These are phyloP conservation scores for Ispidina picta DNA, from an alignment of 2,797 vertebrate species.

Conservation along the genomic window DNA sequence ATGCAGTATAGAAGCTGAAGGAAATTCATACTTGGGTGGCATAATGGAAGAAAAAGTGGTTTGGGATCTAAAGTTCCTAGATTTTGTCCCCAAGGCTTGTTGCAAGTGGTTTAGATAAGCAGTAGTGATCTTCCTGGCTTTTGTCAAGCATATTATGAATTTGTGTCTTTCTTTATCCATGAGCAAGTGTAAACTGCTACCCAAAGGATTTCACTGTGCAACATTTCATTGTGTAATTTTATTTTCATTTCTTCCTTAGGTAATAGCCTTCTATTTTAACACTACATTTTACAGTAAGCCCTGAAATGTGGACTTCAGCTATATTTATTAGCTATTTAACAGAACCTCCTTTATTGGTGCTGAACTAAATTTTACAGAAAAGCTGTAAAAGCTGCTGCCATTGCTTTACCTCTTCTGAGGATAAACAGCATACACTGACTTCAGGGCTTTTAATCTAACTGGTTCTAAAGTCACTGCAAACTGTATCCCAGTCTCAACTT, in stretches of 20 bases:
- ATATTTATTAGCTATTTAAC: constrained; percentile 3
- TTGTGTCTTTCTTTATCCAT: not conserved
- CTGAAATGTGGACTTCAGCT: not conserved
- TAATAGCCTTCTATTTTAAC: not conserved
- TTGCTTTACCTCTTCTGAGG: not conserved
- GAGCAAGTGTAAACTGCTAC: not conserved
- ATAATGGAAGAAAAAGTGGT: not conserved
- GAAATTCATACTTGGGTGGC: not conserved
- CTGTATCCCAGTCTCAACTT: not conserved
- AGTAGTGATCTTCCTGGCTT: not conserved
- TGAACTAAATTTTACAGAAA: not conserved
- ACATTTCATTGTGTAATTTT: not conserved
- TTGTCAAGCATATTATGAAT: not conserved
- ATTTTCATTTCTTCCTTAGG: not conserved
- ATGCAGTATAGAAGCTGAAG: not conserved
- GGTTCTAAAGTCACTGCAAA: not conserved
- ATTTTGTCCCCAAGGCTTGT: not conserved
- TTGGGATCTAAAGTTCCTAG: not conserved
- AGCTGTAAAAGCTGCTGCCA: not conserved
- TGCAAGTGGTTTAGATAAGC: not conserved
- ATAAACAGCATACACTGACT: not conserved
- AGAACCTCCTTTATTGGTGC: not conserved
- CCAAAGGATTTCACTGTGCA: not conserved
- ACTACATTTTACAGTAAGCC: not conserved
- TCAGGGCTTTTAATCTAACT: not conserved